Evolutionary conservation across 1,140 invertebrate genomes (phyloP).

Genomic region (Antheraea mylitta): DNA sequence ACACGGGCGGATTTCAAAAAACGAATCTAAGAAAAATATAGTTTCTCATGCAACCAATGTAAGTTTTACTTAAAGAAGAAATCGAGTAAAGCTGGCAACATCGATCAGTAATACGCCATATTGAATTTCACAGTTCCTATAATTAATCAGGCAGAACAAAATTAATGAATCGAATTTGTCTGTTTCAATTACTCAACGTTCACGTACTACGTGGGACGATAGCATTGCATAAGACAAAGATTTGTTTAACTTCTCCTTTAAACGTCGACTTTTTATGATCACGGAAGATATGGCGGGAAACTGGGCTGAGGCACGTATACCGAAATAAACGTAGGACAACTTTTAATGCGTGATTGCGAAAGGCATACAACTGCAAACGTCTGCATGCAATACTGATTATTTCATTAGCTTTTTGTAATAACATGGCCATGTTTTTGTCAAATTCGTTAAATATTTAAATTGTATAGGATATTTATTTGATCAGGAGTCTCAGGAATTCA

Average conservation of each 20-base stretch:
- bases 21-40: no score
- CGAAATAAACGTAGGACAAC: background rate
- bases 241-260: constrained; percentile 9
- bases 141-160: background rate
- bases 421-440: background rate
- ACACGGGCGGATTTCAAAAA: no score
- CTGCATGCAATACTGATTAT: background rate
- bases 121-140: background rate
- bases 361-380: background rate
- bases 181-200: background rate
- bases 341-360: constrained; percentile 1
- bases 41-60: no score
- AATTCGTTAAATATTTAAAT: no score
- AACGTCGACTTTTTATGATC: constrained; percentile 9
- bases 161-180: background rate
- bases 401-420: background rate
- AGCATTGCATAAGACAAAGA: constrained; percentile 1
- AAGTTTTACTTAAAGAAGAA: background rate
- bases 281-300: constrained; percentile 9
- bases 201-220: constrained; percentile 1
- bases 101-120: background rate
- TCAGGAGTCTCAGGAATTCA: no score
- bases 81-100: background rate
- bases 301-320: background rate
- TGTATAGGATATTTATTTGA: no score